Evolutionary conservation across 2,113 vertebrate species (phyloP), one percentile per base, ranked within the genome.

Genomic region (Strix uralensis): DNA sequence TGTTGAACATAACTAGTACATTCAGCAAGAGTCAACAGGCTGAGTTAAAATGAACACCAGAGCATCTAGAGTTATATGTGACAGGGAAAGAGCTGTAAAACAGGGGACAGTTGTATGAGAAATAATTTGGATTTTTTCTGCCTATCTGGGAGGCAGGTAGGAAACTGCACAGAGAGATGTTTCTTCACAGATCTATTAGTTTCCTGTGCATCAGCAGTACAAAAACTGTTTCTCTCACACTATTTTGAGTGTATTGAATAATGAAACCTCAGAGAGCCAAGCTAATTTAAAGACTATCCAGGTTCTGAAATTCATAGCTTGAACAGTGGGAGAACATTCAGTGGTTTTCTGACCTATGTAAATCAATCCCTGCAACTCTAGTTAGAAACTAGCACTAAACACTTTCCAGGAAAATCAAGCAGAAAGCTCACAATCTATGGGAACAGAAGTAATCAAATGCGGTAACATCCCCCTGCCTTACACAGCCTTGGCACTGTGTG

Each of bases 281-380:
- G 25, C 8, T 11, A 70, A 59, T 80, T 81, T 38, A 54, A 86
- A 65, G n/a, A 73, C 73, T 40, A 13, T 15, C 8, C 5, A 21
- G 27, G 10, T 32, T 82, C 44, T 69, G 30, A 84, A 88, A 5
- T 15, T 79, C 55, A 51, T 5, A 32, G 8, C 3, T 70, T 73
- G 36, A 86, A n/a, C 17, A 73, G 7, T 10, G 13, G 9, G 4
- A 2, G 7, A 66, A 65, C 0, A 0, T 44, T 79, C 42, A 46
- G 11, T 59, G 3, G 0, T 58, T 65, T 82, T 83, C 38, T 69
- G 8, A 20, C 32, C 22, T 73, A 4, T 22, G 2, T 18, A 88
- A 81, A 92, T 34, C 34, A 82, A 34, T 17, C 32, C 29, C 17
- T 54, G 10, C 25, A 66, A 44, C 7, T 52, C 8, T 27, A 58